Evolutionary conservation across 1,140 invertebrate genomes (phyloP).

Genomic region (Drosophila setifemur): DNA sequence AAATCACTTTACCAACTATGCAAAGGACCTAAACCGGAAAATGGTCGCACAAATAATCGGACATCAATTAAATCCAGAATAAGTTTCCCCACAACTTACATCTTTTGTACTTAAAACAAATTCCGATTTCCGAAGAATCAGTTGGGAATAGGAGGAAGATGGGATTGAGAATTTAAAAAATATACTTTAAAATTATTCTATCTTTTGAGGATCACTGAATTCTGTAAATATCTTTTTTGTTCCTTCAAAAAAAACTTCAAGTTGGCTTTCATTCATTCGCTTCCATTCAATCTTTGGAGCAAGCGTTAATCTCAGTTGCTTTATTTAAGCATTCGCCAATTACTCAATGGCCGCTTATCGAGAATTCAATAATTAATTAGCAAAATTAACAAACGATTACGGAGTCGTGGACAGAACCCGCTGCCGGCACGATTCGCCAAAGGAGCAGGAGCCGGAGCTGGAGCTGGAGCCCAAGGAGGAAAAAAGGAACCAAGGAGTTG

Average conservation of each 20-base stretch:
- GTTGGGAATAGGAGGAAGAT: no score
- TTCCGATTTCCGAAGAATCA: neutral
- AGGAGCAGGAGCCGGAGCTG: neutral
- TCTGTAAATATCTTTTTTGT: no score
- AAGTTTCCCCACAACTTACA: no score
- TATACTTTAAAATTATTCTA: no score
- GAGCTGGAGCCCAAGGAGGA: no score
- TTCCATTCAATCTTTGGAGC: constrained; percentile 14
- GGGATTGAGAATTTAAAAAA: no score
- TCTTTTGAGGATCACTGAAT: no score
- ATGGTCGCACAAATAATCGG: neutral
- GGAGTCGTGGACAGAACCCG: constrained; percentile 35
- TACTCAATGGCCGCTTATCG: constrained; percentile 62
- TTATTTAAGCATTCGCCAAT: constrained; percentile 49
- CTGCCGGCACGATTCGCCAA: constrained; percentile 52
- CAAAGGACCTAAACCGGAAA: neutral
- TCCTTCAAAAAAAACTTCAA: no score
- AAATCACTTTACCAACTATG: constrained; percentile 7
- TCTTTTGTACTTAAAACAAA: no score
- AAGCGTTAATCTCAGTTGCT: constrained; percentile 27
- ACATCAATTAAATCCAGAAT: constrained; percentile 7
- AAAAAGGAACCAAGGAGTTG: constrained; percentile 10
- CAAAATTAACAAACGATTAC: constrained; percentile 78
- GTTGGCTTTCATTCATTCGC: neutral
- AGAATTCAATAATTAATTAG: constrained; percentile 77